Base-by-base conservation (phyloP, 2,113 vertebrate species). In the Athene noctua region DNA sequence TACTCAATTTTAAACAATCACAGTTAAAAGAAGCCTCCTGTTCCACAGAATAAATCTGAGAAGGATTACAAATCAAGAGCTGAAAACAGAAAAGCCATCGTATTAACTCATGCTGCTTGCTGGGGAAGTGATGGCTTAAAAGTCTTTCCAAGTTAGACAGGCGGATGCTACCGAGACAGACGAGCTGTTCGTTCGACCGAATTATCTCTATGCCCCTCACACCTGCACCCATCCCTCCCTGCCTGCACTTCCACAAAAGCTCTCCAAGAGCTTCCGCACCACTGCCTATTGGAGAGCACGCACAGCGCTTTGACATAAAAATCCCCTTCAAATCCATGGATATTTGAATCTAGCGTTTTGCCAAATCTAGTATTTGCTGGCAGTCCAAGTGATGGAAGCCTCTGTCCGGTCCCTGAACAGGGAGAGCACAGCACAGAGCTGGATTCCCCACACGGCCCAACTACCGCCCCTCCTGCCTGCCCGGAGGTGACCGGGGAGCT, bases 1-100 rank as follows among this genome's bases (percentile, higher is more conserved):
- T 84, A 88, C 86, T 88, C 47, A 29, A 20, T 90, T 94, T 94
- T 88, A 78, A 92, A 78, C 72, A 88, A 67, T 74, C 30, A 6
- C 34, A n/a, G 61, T 65, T 86, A 59, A 80, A 90, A 95, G 55
- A 86, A 86, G 47, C 42, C 67, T 90, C 72, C 61, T 21, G 55
- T 51, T 92, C 82, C 2, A 8, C 68, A 47, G 65, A 78, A 67
- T 66, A 86, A 46, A 68, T 51, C 70, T 57, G 62, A 86, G 59
- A 10, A 25, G 23, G 62, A 30, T 75, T 83, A 67, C 67, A 91
- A 72, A 80, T 21, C 38, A 57, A 40, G 62, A 49, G 44, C 67
- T 83, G 80, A 63, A 82, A 65, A n/a, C 47, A 62, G 84, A 78
- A 75, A 59, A 52, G 66, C 42, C 62, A 66, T 29, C 0, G 1